A percentile compares a stretch with the other conserved stretches of the same genome.
These are phyloP conservation scores for Arremon brunneinucha DNA, from an alignment of 2,797 vertebrate species.

Conservation along the genomic window DNA sequence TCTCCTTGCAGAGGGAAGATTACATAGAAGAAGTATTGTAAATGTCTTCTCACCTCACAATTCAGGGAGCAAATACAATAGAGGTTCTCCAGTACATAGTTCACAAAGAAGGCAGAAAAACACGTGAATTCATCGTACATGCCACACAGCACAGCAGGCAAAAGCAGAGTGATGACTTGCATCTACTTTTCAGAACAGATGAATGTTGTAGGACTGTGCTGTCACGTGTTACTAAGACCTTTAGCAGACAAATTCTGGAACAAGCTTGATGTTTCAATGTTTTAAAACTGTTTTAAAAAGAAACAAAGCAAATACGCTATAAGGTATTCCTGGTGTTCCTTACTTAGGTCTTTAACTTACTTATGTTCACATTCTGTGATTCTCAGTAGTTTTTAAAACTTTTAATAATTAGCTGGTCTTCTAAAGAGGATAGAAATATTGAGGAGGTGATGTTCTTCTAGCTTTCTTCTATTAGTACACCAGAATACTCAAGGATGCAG, in stretches of 20 bases:
- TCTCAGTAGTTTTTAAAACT: not conserved
- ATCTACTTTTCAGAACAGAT: not conserved
- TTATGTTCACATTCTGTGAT: not conserved
- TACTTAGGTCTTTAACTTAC: not conserved
- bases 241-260: not conserved
- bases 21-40: not conserved
- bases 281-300: not conserved
- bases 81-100: not conserved
- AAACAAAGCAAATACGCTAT: not conserved
- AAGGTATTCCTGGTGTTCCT: not conserved
- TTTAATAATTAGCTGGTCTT: not conserved
- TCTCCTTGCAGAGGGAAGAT: not conserved
- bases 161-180: not conserved
- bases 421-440: not conserved
- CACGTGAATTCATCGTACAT: not conserved
- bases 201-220: not conserved
- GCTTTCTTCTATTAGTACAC: not conserved
- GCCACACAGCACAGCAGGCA: not conserved
- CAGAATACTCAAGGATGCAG: not conserved
- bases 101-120: not conserved
- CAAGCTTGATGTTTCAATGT: not conserved
- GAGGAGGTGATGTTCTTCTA: not conserved
- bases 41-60: slow-evolving; percentile 9
- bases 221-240: not conserved
- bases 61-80: not conserved